Conservation (phyloP, 1,140 invertebrate genomes). For the Drosophila pandora region DNA sequence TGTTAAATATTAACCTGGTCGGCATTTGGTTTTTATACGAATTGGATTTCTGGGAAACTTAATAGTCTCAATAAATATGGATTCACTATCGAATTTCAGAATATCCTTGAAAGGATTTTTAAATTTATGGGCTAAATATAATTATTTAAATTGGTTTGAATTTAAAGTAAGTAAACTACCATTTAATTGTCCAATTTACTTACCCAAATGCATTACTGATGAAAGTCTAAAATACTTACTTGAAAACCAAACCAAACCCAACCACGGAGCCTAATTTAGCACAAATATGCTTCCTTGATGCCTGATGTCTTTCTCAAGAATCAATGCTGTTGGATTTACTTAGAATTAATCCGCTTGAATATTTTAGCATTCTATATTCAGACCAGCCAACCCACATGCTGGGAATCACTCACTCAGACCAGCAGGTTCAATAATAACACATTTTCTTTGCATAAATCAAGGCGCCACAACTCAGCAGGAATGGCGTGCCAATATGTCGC, state of each 20-base stretch:
- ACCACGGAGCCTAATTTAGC: neutral
- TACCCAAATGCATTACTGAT: neutral
- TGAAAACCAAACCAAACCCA: neutral
- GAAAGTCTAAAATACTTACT: neutral
- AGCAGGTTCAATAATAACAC: constrained; percentile 47
- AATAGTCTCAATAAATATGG: neutral
- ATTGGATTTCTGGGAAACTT: neutral
- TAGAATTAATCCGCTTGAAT: neutral
- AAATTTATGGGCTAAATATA: too few relatives aligned
- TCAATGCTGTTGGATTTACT: constrained; percentile 1
- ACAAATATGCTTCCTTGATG: neutral
- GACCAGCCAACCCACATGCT: constrained; percentile 40
- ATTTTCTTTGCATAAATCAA: constrained; percentile 62
- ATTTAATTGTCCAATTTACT: neutral
- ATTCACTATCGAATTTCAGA: neutral
- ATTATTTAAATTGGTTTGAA: too few relatives aligned
- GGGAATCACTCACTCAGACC: constrained; percentile 58
- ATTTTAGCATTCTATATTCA: constrained; percentile 8
- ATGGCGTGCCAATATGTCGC: constrained; percentile 28
- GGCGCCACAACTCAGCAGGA: constrained; percentile 30
- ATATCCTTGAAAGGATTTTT: neutral
- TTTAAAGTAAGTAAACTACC: too few relatives aligned
- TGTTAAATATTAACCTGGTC: constrained; percentile 30
- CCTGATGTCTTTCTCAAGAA: neutral
- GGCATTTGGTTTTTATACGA: neutral